A percentile compares a stretch with the other conserved stretches of the same genome.
phyloP scores from a whole-genome alignment of 2,113 vertebrate genomes.

The Diadophis punctatus region DNA sequence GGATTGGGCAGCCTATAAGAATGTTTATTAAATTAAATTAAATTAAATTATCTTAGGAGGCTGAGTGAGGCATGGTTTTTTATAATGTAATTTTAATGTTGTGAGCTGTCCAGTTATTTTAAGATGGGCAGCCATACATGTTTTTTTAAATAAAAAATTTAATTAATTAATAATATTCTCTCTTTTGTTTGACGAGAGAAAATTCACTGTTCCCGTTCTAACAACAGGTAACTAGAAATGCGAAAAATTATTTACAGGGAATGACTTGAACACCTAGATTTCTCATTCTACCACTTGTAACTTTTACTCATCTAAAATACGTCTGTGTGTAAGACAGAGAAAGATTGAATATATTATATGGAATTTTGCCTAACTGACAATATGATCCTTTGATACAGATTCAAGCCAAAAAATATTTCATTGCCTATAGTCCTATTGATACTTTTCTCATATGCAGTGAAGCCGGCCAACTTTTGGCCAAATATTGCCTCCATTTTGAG shows the following conservation, averaged over 20 bases:
- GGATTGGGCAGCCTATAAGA: too few relatives aligned
- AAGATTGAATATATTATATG: background rate
- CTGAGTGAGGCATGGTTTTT: background rate
- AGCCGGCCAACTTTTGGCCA: background rate
- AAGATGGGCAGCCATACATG: background rate
- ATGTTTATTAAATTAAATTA: too few relatives aligned
- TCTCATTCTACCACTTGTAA: background rate
- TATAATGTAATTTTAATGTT: background rate
- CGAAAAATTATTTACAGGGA: background rate
- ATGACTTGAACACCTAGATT: background rate
- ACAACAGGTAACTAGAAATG: background rate
- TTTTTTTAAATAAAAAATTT: too few relatives aligned
- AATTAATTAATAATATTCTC: background rate
- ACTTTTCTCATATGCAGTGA: background rate
- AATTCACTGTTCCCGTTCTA: background rate
- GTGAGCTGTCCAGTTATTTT: background rate
- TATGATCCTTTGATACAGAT: background rate
- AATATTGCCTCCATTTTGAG: background rate
- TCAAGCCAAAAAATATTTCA: background rate
- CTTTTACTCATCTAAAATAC: background rate
- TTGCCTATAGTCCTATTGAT: background rate
- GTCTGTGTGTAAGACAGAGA: background rate
- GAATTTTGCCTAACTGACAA: background rate
- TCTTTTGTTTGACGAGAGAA: background rate
- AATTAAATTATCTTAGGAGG: too few relatives aligned